phyloP scores from a whole-genome alignment of 2,888 invertebrate species.

The Spilosoma lubricipeda region DNA sequence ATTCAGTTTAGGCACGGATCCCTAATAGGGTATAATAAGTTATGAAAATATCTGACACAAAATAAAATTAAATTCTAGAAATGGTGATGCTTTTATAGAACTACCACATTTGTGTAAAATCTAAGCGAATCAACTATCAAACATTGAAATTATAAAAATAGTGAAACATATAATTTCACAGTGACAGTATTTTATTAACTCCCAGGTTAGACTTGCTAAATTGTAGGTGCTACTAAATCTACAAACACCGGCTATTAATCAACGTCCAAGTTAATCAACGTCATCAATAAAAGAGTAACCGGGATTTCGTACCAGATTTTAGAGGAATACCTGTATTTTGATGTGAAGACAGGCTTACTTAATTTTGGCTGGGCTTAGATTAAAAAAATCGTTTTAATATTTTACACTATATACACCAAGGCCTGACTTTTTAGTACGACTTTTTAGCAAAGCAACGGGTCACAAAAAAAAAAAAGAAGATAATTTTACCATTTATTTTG shows the following conservation, averaged over 20 bases:
- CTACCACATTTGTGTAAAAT: too few relatives aligned
- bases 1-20: too few relatives aligned
- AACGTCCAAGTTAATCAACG: conserved; percentile 28
- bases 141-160: not conserved
- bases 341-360: not conserved
- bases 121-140: not conserved
- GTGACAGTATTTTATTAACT: not conserved
- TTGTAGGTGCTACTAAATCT: conserved; percentile 13
- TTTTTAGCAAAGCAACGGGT: not conserved
- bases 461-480: not conserved
- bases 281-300: conserved; percentile 28
- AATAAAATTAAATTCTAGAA: not conserved
- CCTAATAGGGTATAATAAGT: too few relatives aligned
- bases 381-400: not conserved
- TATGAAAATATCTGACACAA: not conserved
- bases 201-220: conserved; percentile 2
- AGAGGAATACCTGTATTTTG: not conserved
- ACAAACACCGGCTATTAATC: conserved; percentile 22
- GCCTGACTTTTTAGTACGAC: not conserved
- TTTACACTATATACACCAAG: not conserved
- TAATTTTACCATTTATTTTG: not conserved
- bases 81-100: not conserved
- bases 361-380: not conserved
- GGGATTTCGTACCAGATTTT: conserved; percentile 9
- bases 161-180: not conserved